Evolutionary conservation across 1,140 invertebrate genomes (phyloP).

Genomic region (Drosophila navojoa): DNA sequence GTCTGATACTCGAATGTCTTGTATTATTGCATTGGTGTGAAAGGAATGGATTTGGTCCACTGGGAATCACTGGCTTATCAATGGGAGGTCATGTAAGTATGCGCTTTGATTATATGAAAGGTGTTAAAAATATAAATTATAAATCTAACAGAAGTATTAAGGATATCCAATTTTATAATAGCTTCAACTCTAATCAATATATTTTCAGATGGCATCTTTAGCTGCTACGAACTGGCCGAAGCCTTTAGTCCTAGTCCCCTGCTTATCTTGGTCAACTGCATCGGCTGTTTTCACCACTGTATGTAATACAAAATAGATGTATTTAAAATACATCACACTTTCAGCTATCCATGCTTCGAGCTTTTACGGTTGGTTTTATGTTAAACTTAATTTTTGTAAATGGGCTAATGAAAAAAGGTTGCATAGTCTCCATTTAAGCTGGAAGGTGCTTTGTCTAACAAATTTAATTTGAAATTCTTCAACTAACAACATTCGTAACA

Average conservation of each 20-base stretch:
- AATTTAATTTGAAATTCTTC: neutral
- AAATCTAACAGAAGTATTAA: no score
- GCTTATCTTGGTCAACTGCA: constrained; percentile 98
- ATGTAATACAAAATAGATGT: constrained; percentile 46
- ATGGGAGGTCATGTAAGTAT: constrained; percentile 98
- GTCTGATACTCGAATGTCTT: constrained; percentile 96
- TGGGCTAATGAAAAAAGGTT: neutral
- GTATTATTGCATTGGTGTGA: constrained; percentile 97
- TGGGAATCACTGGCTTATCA: constrained; percentile 98
- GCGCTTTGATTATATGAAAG: neutral
- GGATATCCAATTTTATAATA: neutral
- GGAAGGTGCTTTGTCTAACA: constrained; percentile 1
- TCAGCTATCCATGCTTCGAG: constrained; percentile 6
- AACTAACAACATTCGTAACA: neutral
- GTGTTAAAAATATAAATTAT: neutral
- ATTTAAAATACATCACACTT: neutral
- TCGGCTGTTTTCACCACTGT: constrained; percentile 97
- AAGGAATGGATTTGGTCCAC: constrained; percentile 92
- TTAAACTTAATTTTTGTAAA: neutral
- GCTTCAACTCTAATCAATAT: constrained; percentile 19
- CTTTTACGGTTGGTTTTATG: constrained; percentile 7
- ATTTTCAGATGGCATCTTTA: constrained; percentile 95
- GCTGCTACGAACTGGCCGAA: constrained; percentile 97
- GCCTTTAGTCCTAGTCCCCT: constrained; percentile 96
- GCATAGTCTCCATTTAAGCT: neutral